Evolutionary conservation across 2,888 invertebrate species (phyloP), one percentile per base, ranked within the genome.

Genomic region (Incurvaria masculella): DNA sequence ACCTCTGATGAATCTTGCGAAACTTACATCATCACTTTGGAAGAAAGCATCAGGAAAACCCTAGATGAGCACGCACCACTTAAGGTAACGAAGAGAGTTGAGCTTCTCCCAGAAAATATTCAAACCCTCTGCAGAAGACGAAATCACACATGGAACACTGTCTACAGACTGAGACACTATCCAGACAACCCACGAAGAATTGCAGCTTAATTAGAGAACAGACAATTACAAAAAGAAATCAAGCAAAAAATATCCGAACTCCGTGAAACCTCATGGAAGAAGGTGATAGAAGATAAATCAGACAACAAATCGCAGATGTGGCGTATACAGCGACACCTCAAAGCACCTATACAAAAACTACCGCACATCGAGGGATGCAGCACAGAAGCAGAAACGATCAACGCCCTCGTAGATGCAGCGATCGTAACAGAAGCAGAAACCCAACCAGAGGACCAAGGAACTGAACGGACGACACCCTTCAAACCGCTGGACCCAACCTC

Each of bases 401-500:
- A 49, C n/a, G 16, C 11, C 4, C 49, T 49, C 21, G 45, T 49
- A 11, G 45, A 49, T 38, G 38, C 49, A 17, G 45, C 45, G 27
- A 45, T 45, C 21, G 45, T 45, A 20, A 41, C n/a, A 17, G 49
- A 49, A 42, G 42, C 45, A 14, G 16, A 5, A 4, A 42, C 33
- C 33, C 20, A 23, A n/a, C 10, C 11, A 11, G 39, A 23, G 21
- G 46, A 49, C 21, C 21, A 33, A 23, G 11, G 23, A 33, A 33
- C 42, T 14, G 33, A 45, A 10, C 21, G 21, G 11, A 21, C 21
- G n/a, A 46, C 46, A 43, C 49, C 47, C 17, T 48, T 47, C 16
- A 42, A 47, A 16, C 47, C 47, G 2, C 50, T 51, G 2, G 50
- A 50, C n/a, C 42, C 33, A 1, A 47, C 49, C 8, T 47, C 46